Conservation (phyloP, 1,140 invertebrate species). For the Seison nebaliae region DNA sequence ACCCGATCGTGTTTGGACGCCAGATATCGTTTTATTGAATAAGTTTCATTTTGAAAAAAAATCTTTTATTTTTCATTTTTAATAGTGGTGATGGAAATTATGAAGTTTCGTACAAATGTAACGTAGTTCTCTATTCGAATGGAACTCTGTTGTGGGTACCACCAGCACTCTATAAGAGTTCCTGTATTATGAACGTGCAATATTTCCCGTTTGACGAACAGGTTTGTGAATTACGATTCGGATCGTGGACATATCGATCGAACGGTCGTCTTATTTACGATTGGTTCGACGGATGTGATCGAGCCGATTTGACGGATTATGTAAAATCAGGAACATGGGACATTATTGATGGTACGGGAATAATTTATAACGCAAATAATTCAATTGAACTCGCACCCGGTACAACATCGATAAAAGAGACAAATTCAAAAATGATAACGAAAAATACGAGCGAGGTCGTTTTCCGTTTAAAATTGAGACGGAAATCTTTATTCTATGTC, state of each 20-base stretch:
- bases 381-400: too few relatives aligned
- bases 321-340: conserved; percentile 92
- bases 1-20: conserved; percentile 85
- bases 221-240: conserved; percentile 29
- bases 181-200: conserved; percentile 90
- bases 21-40: conserved; percentile 96
- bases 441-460: too few relatives aligned
- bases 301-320: conserved; percentile 76
- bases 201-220: conserved; percentile 87
- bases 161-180: conserved; percentile 91
- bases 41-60: conserved; percentile 39
- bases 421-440: too few relatives aligned
- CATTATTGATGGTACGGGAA: conserved; percentile 70
- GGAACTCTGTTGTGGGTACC: conserved; percentile 75
- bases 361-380: too few relatives aligned
- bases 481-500: conserved; percentile 94
- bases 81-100: conserved; percentile 27
- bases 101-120: conserved; percentile 56
- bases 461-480: conserved; percentile 71
- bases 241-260: conserved; percentile 8
- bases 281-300: conserved; percentile 41
- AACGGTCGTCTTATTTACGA: too few relatives aligned
- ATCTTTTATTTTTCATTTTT: neutral
- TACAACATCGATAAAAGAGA: too few relatives aligned
- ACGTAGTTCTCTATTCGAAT: conserved; percentile 69